Evolutionary conservation across 2,888 invertebrate genomes (phyloP), one percentile per base, ranked within the genome.

Genomic region (Lithodes maja): DNA sequence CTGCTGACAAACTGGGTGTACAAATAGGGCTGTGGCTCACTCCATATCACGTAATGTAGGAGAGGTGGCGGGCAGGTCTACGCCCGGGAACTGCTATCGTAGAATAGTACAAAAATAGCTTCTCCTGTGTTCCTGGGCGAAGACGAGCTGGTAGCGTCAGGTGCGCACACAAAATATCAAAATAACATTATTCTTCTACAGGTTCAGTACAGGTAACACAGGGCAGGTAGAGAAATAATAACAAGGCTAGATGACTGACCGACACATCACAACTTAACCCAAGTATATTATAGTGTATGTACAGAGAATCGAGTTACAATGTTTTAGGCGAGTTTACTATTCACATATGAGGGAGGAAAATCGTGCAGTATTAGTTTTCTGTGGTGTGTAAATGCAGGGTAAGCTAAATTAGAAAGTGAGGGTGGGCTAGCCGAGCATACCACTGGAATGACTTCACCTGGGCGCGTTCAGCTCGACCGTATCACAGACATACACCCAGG

Each of bases 71-170:
- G 55, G 84, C 74, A 88, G 68, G 84, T 88, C 88, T 88, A 52
- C 79, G 80, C 88, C 74, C 88, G 74, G 88, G 88, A 88, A 88
- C 88, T 79, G 88, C 88, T 88, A 88, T 88, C 88, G 79, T 88
- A 88, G 88, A 88, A 88, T 88, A 80, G 88, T 88, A 88, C 88
- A 88, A 88, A 88, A 88, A 88, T 88, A 88, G 88, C 88, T 84
- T 88, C 88, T 88, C 84, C 88, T 88, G 84, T 84, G 84, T 84
- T 88, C 88, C 88, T 79, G 88, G 88, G 88, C 83, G 84, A 71
- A 84, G 88, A 88, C 88, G 52, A 53, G 74, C 84, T 52, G 12
- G 61, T 61, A 61, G 61, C 61, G 83, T 83, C 83, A 83, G 87
- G 87, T 87, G 83, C 79, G 83, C 87, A 87, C 87, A 87, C 87